Percentiles rank a stretch among this genome's conserved stretches.
phyloP scores from a whole-genome alignment of 2,113 vertebrate species.

The Chroicocephalus ridibundus region DNA sequence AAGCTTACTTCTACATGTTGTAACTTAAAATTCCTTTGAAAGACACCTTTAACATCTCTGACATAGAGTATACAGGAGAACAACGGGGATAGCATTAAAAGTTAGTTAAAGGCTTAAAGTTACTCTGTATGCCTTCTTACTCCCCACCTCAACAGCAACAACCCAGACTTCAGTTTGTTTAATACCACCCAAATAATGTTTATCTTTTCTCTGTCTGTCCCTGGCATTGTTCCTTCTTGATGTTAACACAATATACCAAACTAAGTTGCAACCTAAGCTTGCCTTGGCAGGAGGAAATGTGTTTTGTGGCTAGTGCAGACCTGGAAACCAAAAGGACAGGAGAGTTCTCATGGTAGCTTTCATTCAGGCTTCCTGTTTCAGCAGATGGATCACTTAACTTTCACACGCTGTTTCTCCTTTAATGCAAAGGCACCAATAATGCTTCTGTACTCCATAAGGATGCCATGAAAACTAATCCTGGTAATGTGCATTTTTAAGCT shows the following conservation, averaged over 20 bases:
- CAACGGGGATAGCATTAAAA: neutral
- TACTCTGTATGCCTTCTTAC: neutral
- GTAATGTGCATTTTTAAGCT: neutral
- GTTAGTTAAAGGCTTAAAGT: neutral
- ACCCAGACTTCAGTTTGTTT: neutral
- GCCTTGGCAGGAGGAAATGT: neutral
- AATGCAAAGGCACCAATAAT: neutral
- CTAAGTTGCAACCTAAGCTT: neutral
- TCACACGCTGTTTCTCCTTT: neutral
- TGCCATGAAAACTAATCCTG: neutral
- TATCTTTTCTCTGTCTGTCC: neutral
- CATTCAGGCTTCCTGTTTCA: conserved; percentile 22
- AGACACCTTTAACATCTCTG: neutral
- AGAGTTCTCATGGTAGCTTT: neutral
- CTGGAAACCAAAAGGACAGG: neutral
- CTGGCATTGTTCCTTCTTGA: neutral
- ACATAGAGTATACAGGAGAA: neutral
- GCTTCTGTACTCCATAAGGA: neutral
- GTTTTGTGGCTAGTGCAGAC: neutral
- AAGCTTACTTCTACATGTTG: neutral
- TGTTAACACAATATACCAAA: conserved; percentile 4
- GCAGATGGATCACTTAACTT: neutral
- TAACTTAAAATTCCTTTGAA: neutral
- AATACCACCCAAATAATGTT: conserved; percentile 15
- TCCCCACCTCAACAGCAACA: neutral